A percentile compares a stretch with the other conserved stretches of the same genome.
Conservation (phyloP, 2,113 vertebrate species). For the Columba livia region DNA sequence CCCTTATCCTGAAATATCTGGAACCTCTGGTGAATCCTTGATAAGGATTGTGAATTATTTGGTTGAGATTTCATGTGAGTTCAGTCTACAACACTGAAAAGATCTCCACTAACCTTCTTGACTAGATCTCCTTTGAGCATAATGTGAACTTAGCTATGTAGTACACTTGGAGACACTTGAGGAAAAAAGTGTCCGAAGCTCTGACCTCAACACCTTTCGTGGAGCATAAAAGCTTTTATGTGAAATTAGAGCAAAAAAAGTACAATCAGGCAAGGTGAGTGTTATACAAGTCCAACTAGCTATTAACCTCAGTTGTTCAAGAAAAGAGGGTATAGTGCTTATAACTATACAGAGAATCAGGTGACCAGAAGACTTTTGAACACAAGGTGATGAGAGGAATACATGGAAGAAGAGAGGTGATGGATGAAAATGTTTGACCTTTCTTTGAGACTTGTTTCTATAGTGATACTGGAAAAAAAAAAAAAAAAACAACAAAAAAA, state of each 20-base stretch:
- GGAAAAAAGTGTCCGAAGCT: background rate
- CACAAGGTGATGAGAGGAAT: background rate
- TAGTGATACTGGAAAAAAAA: background rate
- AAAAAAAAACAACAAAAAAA: background rate
- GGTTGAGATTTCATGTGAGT: background rate
- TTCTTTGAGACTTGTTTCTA: background rate
- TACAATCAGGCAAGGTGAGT: background rate
- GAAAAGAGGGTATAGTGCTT: background rate
- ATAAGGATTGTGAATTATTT: background rate
- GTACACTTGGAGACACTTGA: background rate
- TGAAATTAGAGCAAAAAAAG: background rate
- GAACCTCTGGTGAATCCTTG: background rate
- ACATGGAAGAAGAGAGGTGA: background rate
- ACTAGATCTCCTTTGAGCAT: background rate
- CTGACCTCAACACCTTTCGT: background rate
- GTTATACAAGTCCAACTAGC: background rate
- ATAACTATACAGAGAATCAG: background rate
- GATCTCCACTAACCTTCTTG: background rate
- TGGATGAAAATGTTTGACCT: background rate
- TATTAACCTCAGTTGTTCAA: background rate
- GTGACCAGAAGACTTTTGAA: background rate
- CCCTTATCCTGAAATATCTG: background rate
- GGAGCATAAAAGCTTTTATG: background rate
- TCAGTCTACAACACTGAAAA: background rate
- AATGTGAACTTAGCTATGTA: background rate